Evolutionary conservation across 1,140 invertebrate genomes (phyloP).

Genomic region (Mizuhopecten yessoensis): DNA sequence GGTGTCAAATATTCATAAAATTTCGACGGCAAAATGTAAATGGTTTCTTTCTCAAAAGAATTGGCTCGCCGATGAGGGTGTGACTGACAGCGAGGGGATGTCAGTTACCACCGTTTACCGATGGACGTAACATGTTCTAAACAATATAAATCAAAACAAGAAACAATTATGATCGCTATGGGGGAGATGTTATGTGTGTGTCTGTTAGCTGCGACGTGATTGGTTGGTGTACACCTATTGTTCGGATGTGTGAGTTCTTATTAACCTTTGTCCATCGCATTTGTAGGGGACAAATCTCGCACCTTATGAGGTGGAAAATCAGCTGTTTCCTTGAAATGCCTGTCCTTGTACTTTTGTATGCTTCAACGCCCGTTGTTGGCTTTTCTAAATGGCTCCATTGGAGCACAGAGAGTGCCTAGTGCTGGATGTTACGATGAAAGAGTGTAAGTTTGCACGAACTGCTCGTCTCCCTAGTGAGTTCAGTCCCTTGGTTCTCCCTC

Average conservation of each 20-base stretch:
- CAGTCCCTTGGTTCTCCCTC: background rate
- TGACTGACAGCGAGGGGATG: background rate
- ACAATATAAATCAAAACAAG: background rate
- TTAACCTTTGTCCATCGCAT: constrained; percentile 55
- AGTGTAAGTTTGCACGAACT: background rate
- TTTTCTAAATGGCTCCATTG: background rate
- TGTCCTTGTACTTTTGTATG: background rate
- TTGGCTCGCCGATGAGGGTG: background rate
- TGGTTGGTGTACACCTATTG: constrained; percentile 24
- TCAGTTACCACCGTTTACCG: constrained; percentile 15
- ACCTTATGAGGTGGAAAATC: constrained; percentile 33
- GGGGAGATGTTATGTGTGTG: background rate
- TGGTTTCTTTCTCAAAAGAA: background rate
- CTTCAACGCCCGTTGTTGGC: constrained; percentile 12
- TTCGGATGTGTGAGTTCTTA: constrained; percentile 48
- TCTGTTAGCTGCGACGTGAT: background rate
- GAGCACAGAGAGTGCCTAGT: background rate
- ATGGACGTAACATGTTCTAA: constrained; percentile 38
- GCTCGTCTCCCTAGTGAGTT: background rate
- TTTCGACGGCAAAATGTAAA: background rate
- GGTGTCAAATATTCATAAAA: constrained; percentile 31
- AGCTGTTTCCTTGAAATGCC: background rate
- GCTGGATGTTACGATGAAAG: background rate
- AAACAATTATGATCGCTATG: constrained; percentile 34
- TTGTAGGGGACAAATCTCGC: constrained; percentile 43